These are phyloP conservation scores for Sphaerophoria rueppellii DNA, from an alignment of 2,888 invertebrate genomes.

Conservation along the genomic window DNA sequence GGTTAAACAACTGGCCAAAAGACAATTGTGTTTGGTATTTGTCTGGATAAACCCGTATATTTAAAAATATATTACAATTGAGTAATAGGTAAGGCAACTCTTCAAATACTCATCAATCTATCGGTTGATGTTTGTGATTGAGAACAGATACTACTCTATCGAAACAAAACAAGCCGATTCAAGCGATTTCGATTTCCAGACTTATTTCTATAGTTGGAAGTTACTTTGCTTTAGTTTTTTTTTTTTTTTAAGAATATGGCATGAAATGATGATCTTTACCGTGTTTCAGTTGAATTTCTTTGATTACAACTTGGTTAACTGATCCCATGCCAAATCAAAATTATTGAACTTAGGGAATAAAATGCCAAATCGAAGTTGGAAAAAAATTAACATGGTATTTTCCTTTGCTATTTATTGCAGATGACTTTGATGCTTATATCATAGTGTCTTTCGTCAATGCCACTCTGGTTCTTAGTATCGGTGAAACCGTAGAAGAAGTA, in stretches of 20 bases:
- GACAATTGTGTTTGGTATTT: slow-evolving; percentile 67
- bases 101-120: slow-evolving; percentile 48
- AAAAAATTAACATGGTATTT: background rate
- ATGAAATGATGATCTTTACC: slow-evolving; percentile 82
- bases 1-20: slow-evolving; percentile 80
- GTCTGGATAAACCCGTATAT: slow-evolving; percentile 75
- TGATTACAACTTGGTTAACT: slow-evolving; percentile 83
- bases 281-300: slow-evolving; percentile 85
- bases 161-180: slow-evolving; percentile 30
- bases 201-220: slow-evolving; percentile 50
- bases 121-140: slow-evolving; percentile 35
- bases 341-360: background rate
- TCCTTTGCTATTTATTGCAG: slow-evolving; percentile 85
- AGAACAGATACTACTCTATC: slow-evolving; percentile 66
- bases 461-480: slow-evolving; percentile 98
- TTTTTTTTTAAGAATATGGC: slow-evolving; percentile 69
- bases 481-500: slow-evolving; percentile 99
- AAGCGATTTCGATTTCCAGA: slow-evolving; percentile 33
- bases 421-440: slow-evolving; percentile 99
- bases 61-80: slow-evolving; percentile 66
- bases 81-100: slow-evolving; percentile 80
- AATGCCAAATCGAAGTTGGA: too few relatives aligned
- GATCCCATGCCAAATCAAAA: slow-evolving; percentile 76
- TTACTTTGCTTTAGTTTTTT: slow-evolving; percentile 38
- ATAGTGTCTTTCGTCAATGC: slow-evolving; percentile 99